A percentile compares a stretch with the other conserved stretches of the same genome.
Conservation (phyloP, 2,113 vertebrate species). For the Geococcyx californianus region DNA sequence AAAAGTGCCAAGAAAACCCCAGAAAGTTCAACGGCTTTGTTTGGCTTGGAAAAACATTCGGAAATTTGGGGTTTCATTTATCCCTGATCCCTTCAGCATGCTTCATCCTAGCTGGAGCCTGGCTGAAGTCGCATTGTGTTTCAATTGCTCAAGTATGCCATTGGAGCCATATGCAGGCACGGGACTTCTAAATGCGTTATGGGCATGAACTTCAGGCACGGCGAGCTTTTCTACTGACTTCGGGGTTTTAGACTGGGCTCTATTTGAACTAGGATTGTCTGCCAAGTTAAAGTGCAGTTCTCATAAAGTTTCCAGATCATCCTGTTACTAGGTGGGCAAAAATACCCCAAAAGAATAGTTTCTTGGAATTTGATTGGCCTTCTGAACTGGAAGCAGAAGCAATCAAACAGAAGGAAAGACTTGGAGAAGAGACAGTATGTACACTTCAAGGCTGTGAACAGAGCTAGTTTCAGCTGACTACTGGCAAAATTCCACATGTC, state of each 20-base stretch:
- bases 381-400: background rate
- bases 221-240: background rate
- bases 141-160: background rate
- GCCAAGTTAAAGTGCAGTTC: background rate
- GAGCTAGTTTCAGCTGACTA: constrained; percentile 21
- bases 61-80: constrained; percentile 34
- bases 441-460: constrained; percentile 6
- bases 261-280: background rate
- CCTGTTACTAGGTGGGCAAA: background rate
- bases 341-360: background rate
- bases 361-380: background rate
- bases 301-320: constrained; percentile 26
- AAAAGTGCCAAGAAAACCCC: constrained; percentile 49
- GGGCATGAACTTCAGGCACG: background rate
- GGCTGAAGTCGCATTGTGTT: background rate
- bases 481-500: background rate
- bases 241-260: background rate
- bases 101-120: constrained; percentile 5
- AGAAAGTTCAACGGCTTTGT: constrained; percentile 38
- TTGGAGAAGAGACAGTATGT: constrained; percentile 2
- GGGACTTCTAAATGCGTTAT: background rate
- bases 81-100: background rate
- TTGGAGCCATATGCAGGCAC: background rate
- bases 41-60: constrained; percentile 37
- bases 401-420: background rate